A percentile compares a stretch with the other conserved stretches of the same genome.
Evolutionary conservation across 2,797 vertebrate species (phyloP).

Genomic region (Emys orbicularis): DNA sequence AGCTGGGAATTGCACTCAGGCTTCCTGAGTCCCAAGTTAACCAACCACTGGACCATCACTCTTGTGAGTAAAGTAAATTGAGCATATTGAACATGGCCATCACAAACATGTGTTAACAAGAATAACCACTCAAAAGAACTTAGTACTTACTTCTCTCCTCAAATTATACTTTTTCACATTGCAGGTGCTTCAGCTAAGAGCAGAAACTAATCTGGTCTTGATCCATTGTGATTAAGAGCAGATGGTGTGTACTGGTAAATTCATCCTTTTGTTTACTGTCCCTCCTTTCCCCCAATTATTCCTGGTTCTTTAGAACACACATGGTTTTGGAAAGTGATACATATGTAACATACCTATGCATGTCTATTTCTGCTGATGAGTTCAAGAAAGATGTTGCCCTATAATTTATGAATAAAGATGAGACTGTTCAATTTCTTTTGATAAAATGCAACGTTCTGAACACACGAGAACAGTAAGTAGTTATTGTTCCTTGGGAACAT

Average conservation of each 20-base stretch:
- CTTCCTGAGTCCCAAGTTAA: background rate
- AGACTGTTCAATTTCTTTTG: conserved; percentile 25
- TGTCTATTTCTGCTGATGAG: background rate
- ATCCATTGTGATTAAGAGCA: background rate
- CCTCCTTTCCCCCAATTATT: background rate
- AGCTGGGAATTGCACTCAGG: background rate
- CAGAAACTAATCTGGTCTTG: conserved; percentile 31
- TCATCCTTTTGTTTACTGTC: background rate
- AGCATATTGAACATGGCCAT: background rate
- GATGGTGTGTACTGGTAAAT: background rate
- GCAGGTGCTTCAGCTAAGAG: background rate
- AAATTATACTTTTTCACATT: background rate
- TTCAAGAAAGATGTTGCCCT: background rate
- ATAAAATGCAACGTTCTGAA: conserved; percentile 22
- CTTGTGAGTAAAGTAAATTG: background rate
- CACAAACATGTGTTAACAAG: background rate
- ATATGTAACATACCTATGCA: background rate
- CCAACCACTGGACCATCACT: background rate
- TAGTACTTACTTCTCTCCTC: background rate
- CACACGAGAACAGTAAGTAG: conserved; percentile 33
- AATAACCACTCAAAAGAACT: background rate
- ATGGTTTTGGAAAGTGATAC: background rate
- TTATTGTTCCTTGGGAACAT: conserved; percentile 41
- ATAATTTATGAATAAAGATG: conserved; percentile 63
- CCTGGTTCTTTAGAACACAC: background rate